Base-by-base conservation (phyloP, 2,797 vertebrate genomes). In the Macrochelys suwanniensis region DNA sequence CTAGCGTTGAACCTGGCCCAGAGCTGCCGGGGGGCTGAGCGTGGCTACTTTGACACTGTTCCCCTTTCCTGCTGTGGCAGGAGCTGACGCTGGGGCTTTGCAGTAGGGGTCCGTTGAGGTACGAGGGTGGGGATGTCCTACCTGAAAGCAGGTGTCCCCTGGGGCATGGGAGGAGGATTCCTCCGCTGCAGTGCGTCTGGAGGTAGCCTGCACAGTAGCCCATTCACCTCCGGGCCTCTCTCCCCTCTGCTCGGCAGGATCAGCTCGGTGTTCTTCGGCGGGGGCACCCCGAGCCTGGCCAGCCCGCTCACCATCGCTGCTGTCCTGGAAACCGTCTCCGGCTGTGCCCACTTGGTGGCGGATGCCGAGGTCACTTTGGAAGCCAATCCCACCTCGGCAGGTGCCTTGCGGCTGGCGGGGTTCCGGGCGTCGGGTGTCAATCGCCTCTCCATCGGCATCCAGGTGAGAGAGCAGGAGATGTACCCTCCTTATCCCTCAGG, bases 241-340 rank as follows among this genome's bases (percentile, higher is more conserved):
- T 80, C 8, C 23, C 42, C 65, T 65, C 74, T 42, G 12, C 87
- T 74, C 56, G 8, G 6, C 97, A 99, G 99, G 21, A 84, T 99
- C 95, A 98, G 98, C 6, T 99, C 99, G 0, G 98, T 99, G 47
- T 99, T 99, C 95, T 99, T 99, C 1, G 99, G 99, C 0, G 99
- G 99, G 7, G 99, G 99, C n/a, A 99, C 99, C 49, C 99, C 99
- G 1, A 99, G 99, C 92, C 97, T 99, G 97, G 99, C 99, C 90
- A 98, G 96, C 26, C 99, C 99, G 1, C 88, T 82, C 45, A 99
- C 99, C 4, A 91, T 99, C 0, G 98, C 97, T 0, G 98, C 98
- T 0, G 92, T 99, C 88, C 91, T 99, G 68, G 98, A 99, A 71
- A 98, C 98, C 0, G 96, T 99, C 31, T 98, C 98, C 0, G 97